Percentiles rank a stretch among this genome's conserved stretches.
Evolutionary conservation across 2,797 vertebrate species (phyloP).

Genomic region (Oryzias sinensis): DNA sequence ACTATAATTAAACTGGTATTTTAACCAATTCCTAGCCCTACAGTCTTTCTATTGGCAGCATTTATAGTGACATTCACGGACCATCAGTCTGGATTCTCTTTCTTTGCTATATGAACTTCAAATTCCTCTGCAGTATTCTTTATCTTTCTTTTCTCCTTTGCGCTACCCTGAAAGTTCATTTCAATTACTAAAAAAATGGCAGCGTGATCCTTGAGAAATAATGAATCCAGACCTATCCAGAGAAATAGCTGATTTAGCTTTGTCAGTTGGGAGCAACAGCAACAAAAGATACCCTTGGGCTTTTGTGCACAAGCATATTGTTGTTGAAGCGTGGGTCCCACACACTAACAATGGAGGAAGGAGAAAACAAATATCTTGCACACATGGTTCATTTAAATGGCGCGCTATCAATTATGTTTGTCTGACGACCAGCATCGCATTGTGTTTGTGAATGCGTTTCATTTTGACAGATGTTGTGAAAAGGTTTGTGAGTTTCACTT

Average conservation of each 20-base stretch:
- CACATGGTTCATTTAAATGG: slow-evolving; percentile 51
- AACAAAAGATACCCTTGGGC: slow-evolving; percentile 71
- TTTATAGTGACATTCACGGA: not conserved
- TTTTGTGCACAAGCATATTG: slow-evolving; percentile 58
- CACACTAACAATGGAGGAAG: slow-evolving; percentile 51
- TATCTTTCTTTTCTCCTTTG: not conserved
- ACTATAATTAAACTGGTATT: too few species aligned
- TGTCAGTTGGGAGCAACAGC: slow-evolving; percentile 48
- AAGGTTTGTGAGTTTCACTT: slow-evolving; percentile 22
- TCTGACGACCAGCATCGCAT: slow-evolving; percentile 23
- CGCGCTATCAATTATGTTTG: slow-evolving; percentile 44
- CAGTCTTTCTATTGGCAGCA: not conserved
- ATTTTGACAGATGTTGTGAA: slow-evolving; percentile 26
- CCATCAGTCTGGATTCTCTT: not conserved
- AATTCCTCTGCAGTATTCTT: slow-evolving; percentile 15
- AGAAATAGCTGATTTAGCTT: slow-evolving; percentile 61
- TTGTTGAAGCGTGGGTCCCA: slow-evolving; percentile 43
- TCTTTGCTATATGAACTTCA: slow-evolving; percentile 16
- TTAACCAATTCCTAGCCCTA: not conserved
- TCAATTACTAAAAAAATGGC: slow-evolving; percentile 48
- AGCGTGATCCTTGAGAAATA: slow-evolving; percentile 64
- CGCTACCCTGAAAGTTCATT: slow-evolving; percentile 45
- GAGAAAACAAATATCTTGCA: slow-evolving; percentile 49
- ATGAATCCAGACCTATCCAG: slow-evolving; percentile 57
- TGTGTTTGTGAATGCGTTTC: slow-evolving; percentile 29